Base-by-base conservation (phyloP, 1,140 invertebrate species). In the Drosophila kanapiae region DNA sequence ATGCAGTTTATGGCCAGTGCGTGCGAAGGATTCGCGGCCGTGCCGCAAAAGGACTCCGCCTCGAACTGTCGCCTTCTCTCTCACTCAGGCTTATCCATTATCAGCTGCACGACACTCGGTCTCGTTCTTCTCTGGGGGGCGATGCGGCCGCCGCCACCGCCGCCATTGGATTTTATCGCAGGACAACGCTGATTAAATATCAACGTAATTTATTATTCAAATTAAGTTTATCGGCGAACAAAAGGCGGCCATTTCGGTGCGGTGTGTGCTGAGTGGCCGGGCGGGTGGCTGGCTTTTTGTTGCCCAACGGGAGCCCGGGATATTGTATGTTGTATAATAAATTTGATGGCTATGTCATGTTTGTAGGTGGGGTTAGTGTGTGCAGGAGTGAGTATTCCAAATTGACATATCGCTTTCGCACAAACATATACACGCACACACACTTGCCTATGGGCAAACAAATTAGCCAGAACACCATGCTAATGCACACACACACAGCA, bases 181-280 rank as follows among this genome's bases (percentile, higher is more conserved):
- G 75, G 65, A 68, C 76, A 49, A 64, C 81, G 84, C 85, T 88
- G 84, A 88, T 88, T 88, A 90, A 88, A 88, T 88, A 88, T 90
- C 84, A 75, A 78, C 84, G 85, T 88, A 90, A 88, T 88, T 88
- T 88, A 88, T 90, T 88, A 88, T 88, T 88, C 84, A 88, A 88
- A 88, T 88, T 88, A 88, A 90, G 84, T 88, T 88, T 88, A 88
- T 88, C 84, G 80, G 37, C 69, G 69, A 62, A 88, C 85, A 88
- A 88, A 75, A 88, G 81, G 84, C 77, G 37, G 14, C 59, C 49
- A 29, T 35, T 47, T 56, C 40, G 60, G 29, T 35, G 69, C 53
- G 78, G 69, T 70, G 80, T 48, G 18, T 65, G 31, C 53, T 79
- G 70, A 49, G 47, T 37, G 18, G 31, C 9, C 8, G 75, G 40